A percentile compares a stretch with the other conserved stretches of the same genome.
These are phyloP conservation scores for Oncopodura yosiiana DNA, from an alignment of 1,140 invertebrate species.

Conservation along the genomic window DNA sequence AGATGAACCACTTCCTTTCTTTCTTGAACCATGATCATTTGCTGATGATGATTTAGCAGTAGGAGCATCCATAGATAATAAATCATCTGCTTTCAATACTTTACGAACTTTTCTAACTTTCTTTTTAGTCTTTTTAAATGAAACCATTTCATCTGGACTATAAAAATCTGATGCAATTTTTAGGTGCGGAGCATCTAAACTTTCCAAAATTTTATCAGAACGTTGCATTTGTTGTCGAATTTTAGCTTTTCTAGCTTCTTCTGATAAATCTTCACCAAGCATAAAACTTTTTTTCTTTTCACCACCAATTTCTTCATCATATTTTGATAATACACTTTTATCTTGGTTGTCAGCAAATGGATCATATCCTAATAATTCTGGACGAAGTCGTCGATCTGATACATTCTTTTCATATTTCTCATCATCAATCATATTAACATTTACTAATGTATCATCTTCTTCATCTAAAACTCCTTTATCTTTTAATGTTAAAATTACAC, in stretches of 20 bases:
- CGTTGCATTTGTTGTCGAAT: conserved; percentile 42
- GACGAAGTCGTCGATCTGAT: conserved; percentile 71
- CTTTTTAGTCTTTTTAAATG: conserved; percentile 91
- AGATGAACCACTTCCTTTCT: conserved; percentile 6
- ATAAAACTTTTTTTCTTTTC: conserved; percentile 65
- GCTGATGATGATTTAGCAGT: background rate
- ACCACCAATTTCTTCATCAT: conserved; percentile 90
- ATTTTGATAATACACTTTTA: conserved; percentile 72
- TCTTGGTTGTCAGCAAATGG: conserved; percentile 73
- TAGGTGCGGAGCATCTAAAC: conserved; percentile 54
- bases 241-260: conserved; percentile 37
- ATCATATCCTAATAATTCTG: conserved; percentile 52
- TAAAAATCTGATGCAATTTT: conserved; percentile 80
- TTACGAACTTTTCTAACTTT: conserved; percentile 53
- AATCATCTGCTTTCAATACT: conserved; percentile 49
- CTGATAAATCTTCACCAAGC: conserved; percentile 45
- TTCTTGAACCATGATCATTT: conserved; percentile 37
- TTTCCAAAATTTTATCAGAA: conserved; percentile 58
- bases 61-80: conserved; percentile 42
- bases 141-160: conserved; percentile 66
- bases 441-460: conserved; percentile 79
- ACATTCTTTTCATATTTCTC: conserved; percentile 85
- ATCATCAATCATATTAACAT: conserved; percentile 91
- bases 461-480: conserved; percentile 85
- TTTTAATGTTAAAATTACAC: conserved; percentile 83